Base-by-base conservation (phyloP, 2,113 vertebrate genomes). In the Bubo scandiacus region DNA sequence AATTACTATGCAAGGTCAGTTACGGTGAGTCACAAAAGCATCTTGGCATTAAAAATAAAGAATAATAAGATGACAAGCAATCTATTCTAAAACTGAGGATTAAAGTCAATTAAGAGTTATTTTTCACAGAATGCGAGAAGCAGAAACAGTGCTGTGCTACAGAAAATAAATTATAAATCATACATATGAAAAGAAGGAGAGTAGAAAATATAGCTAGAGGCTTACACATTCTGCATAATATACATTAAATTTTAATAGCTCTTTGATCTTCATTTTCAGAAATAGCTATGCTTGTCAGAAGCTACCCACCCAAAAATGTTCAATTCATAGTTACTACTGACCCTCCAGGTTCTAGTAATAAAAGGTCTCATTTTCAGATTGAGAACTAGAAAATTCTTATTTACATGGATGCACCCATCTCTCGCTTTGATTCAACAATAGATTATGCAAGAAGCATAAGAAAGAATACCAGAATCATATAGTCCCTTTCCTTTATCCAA, bases 101-200 rank as follows among this genome's bases (percentile, higher is more conserved):
- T 97, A 90, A 90, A 95, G 92, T 91, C 85, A 92, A 96, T 96
- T 96, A 94, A 65, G 94, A 79, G 92, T 92, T 90, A 88, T 95
- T 96, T 93, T 86, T 88, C 84, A 92, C 38, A 58, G 88, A 96
- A 90, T 61, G 66, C 72, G 92, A 5, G 73, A 74, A 73, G 82
- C 51, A 96, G 87, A 95, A 95, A 86, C 47, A 88, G 83, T 2
- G 4, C 63, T 90, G 63, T 40, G 85, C 84, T 96, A 94, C 34
- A 88, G 88, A 95, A 97, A 97, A 95, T 94, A 96, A 96, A 95
- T 96, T 95, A 96, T 95, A 97, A 96, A 95, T 95, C 89, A 96
- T 85, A 96, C 47, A 94, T 80, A 86, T 71, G 87, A 94, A 88
- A 94, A 95, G 90, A 40, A 94, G 79, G 42, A 93, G 89, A 90